These are phyloP conservation scores for Ptychadena robeensis DNA, from an alignment of 2,797 vertebrate genomes.

Conservation along the genomic window DNA sequence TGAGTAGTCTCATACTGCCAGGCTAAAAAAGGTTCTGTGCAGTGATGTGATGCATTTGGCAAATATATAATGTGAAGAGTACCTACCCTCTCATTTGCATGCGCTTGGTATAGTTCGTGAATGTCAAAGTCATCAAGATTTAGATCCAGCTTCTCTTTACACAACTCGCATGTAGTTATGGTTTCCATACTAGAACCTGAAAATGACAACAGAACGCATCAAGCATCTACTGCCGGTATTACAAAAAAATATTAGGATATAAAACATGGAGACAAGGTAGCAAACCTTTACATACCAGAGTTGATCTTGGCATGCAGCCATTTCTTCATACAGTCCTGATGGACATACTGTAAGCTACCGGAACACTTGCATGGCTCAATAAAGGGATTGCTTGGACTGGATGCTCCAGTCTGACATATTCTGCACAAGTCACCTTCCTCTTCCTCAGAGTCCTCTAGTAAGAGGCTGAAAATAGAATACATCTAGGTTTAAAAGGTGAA, in stretches of 20 bases:
- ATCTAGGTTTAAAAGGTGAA: background rate
- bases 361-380: slow-evolving; percentile 94
- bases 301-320: slow-evolving; percentile 96
- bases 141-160: slow-evolving; percentile 93
- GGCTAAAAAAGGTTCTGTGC: no score
- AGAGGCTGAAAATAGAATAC: slow-evolving; percentile 76
- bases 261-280: background rate
- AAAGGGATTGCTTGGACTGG: slow-evolving; percentile 88
- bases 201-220: background rate
- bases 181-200: slow-evolving; percentile 89
- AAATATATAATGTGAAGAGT: no score
- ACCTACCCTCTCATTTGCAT: slow-evolving; percentile 89
- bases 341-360: slow-evolving; percentile 93
- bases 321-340: slow-evolving; percentile 98
- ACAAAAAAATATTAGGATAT: background rate
- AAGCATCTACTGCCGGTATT: background rate
- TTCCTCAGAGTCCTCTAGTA: slow-evolving; percentile 95
- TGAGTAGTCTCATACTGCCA: no score
- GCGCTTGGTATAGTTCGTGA: slow-evolving; percentile 93
- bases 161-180: slow-evolving; percentile 95
- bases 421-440: slow-evolving; percentile 95
- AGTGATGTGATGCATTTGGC: no score
- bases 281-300: slow-evolving; percentile 81
- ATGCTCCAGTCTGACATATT: slow-evolving; percentile 95
- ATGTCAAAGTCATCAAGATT: slow-evolving; percentile 97